A percentile compares a stretch with the other conserved stretches of the same genome.
Conservation (phyloP, 2,797 vertebrate species). For the Diplodus puntazzo region DNA sequence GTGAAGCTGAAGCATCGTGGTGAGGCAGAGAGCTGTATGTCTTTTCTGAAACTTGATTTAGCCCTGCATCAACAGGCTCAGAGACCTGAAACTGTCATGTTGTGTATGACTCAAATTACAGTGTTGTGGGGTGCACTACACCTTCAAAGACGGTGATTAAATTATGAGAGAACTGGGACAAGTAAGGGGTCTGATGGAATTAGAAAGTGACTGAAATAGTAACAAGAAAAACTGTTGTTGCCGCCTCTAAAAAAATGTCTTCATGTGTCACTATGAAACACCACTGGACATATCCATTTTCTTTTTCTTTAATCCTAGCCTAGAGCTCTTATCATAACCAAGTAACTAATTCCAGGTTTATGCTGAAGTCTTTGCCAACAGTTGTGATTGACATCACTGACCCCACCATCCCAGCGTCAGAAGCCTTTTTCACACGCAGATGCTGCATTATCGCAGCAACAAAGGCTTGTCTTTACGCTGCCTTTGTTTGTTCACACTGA, state of each 20-base stretch:
- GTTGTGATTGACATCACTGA: background rate
- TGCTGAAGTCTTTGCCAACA: slow-evolving; percentile 3
- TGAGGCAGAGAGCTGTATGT: slow-evolving; percentile 5
- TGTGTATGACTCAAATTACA: slow-evolving; percentile 44
- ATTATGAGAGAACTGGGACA: slow-evolving; percentile 46
- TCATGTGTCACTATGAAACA: background rate
- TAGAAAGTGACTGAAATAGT: slow-evolving; percentile 41
- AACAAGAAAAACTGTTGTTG: background rate
- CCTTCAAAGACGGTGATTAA: slow-evolving; percentile 48
- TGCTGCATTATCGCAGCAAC: too few species aligned
- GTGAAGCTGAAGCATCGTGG: background rate
- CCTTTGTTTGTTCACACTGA: background rate
- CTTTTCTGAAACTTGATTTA: slow-evolving; percentile 1
- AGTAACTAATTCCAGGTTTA: background rate
- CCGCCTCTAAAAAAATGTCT: background rate
- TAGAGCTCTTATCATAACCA: background rate
- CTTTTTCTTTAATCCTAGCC: background rate
- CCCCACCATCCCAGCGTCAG: background rate
- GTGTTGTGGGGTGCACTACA: slow-evolving; percentile 27
- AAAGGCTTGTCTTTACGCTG: too few species aligned
- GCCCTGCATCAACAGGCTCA: slow-evolving; percentile 5
- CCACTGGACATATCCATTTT: background rate
- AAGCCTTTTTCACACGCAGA: background rate
- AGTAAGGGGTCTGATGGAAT: slow-evolving; percentile 43
- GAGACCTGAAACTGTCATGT: slow-evolving; percentile 59